phyloP scores from a whole-genome alignment of 2,797 vertebrate genomes.

The Acrossocheilus fasciatus region DNA sequence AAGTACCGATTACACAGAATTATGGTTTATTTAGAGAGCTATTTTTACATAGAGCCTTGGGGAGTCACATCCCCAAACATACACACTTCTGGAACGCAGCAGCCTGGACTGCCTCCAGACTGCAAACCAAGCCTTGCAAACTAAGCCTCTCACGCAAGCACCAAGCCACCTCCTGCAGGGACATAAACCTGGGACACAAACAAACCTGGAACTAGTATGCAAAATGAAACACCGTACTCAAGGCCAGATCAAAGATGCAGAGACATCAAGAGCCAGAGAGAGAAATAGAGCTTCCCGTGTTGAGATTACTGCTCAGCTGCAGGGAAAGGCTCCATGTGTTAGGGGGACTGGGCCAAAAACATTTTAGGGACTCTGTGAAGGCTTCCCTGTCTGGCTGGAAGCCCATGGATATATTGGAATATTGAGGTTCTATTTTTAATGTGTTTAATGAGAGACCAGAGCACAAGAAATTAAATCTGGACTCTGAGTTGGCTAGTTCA shows the following conservation, averaged over 20 bases:
- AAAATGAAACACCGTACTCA: constrained; percentile 30
- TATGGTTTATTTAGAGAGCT: constrained; percentile 57
- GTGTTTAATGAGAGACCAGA: constrained; percentile 39
- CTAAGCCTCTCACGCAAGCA: constrained; percentile 57
- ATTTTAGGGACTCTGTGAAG: constrained; percentile 37
- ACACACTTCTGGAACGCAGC: constrained; percentile 43
- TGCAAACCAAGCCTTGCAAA: constrained; percentile 63
- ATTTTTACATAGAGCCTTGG: constrained; percentile 48
- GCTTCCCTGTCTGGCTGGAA: constrained; percentile 44
- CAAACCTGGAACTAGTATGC: constrained; percentile 40
- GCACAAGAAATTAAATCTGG: constrained; percentile 46
- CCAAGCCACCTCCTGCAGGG: constrained; percentile 1
- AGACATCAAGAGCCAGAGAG: not conserved
- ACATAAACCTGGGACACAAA: constrained; percentile 30
- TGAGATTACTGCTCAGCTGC: constrained; percentile 15
- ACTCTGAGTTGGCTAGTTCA: constrained; percentile 29
- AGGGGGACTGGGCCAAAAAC: constrained; percentile 36
- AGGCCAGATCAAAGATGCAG: constrained; percentile 5
- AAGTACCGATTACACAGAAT: constrained; percentile 51
- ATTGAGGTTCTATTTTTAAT: constrained; percentile 48
- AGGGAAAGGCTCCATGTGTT: constrained; percentile 24
- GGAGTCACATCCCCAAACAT: constrained; percentile 41
- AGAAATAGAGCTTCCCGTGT: constrained; percentile 30
- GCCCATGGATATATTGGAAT: constrained; percentile 22
- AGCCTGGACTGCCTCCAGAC: constrained; percentile 48